Percentiles rank a stretch among this genome's conserved stretches.
Conservation (phyloP, 2,797 vertebrate genomes). For the Ctenosaura bakeri region DNA sequence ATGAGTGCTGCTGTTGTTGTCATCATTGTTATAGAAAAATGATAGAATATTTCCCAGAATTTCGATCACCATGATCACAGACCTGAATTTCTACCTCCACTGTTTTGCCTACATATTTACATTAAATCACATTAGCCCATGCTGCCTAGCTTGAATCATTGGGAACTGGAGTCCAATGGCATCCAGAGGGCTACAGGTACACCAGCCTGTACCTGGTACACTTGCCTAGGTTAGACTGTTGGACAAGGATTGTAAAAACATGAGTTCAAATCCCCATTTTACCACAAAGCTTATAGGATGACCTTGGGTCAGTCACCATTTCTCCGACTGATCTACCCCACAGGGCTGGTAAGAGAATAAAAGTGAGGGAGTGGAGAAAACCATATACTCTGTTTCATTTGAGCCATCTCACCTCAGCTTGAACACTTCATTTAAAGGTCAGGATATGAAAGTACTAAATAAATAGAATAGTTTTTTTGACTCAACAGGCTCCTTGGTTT, state of each 20-base stretch:
- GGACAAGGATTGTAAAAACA: background rate
- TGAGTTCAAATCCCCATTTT: background rate
- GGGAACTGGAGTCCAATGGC: background rate
- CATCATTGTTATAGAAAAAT: background rate
- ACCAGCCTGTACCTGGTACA: background rate
- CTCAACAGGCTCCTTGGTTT: conserved; percentile 6
- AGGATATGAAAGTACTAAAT: background rate
- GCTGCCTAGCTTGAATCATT: background rate
- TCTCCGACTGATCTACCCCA: background rate
- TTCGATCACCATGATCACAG: background rate
- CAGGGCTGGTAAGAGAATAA: background rate
- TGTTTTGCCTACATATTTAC: background rate
- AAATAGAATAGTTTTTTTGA: conserved; percentile 17
- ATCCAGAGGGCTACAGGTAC: background rate
- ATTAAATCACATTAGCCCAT: too few relatives aligned
- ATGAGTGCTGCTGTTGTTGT: background rate
- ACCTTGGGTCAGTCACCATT: background rate
- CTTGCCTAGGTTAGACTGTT: background rate
- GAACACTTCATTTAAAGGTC: background rate
- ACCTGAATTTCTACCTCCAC: background rate
- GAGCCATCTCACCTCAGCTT: too few relatives aligned
- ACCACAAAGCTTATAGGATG: background rate
- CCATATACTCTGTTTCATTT: background rate
- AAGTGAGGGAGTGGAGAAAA: background rate
- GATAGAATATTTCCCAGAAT: background rate